Conservation (phyloP, 64 coral and sea anemone species). For the Acropora yongei region DNA sequence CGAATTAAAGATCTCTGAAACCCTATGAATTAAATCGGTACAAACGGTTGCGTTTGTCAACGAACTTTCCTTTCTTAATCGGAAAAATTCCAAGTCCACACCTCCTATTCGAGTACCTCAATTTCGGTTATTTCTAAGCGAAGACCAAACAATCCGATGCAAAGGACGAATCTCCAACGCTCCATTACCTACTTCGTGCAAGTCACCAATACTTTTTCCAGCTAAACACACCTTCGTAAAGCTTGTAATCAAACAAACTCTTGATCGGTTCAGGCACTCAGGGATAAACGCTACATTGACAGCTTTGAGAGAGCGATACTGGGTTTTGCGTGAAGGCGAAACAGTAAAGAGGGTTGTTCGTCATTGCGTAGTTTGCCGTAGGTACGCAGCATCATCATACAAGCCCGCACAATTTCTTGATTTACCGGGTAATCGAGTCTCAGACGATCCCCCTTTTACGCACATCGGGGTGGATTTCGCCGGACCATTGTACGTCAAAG, state of each 20-base stretch:
- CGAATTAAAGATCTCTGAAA: conserved; percentile 3
- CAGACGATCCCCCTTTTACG: conserved; percentile 5
- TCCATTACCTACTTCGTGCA: background rate
- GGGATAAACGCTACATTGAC: conserved; percentile 15
- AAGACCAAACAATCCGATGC: conserved; percentile 17
- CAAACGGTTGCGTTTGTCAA: background rate
- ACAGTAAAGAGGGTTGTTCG: conserved; percentile 22
- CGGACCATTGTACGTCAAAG: background rate
- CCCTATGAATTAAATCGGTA: background rate
- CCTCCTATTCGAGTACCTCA: conserved; percentile 14
- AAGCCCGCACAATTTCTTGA: background rate
- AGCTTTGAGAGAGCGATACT: conserved; percentile 9
- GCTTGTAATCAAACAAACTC: background rate
- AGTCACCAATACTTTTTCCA: conserved; percentile 9
- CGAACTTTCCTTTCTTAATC: background rate
- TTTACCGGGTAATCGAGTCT: conserved; percentile 20
- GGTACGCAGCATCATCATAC: background rate
- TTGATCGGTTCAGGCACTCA: background rate
- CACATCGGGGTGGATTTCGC: conserved; percentile 13
- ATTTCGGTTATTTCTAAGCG: background rate
- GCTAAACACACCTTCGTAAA: background rate
- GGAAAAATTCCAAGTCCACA: background rate
- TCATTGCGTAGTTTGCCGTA: conserved; percentile 14
- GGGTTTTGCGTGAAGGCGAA: conserved; percentile 3
- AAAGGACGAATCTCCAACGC: background rate